These are phyloP conservation scores for Sitophilus oryzae DNA, from an alignment of 1,140 invertebrate species.

Conservation along the genomic window DNA sequence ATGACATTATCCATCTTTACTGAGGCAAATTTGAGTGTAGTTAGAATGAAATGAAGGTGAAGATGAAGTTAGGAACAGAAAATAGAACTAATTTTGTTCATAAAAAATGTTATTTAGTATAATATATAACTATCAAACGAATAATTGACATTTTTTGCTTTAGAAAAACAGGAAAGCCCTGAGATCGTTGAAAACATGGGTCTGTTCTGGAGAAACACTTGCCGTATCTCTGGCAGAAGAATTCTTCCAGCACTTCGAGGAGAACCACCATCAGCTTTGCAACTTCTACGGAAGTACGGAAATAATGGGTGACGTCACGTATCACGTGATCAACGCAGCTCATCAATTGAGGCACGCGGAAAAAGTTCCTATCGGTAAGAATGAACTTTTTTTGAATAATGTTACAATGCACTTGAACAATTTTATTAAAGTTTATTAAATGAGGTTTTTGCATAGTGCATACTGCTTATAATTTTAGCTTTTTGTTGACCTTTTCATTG, in stretches of 20 bases:
- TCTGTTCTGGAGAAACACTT: conserved; percentile 77
- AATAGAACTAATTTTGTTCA: too few species aligned
- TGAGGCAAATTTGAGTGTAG: too few species aligned
- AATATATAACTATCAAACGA: too few species aligned
- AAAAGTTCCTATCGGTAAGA: conserved; percentile 74
- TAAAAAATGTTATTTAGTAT: too few species aligned
- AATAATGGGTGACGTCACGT: conserved; percentile 78
- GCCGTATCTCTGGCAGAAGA: conserved; percentile 58
- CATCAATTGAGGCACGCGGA: conserved; percentile 56
- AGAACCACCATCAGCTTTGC: conserved; percentile 56
- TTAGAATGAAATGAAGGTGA: too few species aligned
- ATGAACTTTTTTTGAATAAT: not conserved
- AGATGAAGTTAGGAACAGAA: too few species aligned
- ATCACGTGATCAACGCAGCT: conserved; percentile 47
- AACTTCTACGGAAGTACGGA: conserved; percentile 91
- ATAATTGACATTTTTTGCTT: not conserved
- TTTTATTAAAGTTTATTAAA: too few species aligned
- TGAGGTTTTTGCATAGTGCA: too few species aligned
- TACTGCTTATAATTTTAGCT: too few species aligned
- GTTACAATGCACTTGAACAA: not conserved
- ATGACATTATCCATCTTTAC: too few species aligned
- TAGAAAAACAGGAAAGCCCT: conserved; percentile 44
- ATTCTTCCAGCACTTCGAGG: conserved; percentile 65
- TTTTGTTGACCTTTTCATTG: too few species aligned
- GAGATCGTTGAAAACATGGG: conserved; percentile 62